phyloP scores from a whole-genome alignment of 1,140 invertebrate species.

The Cryptotermes secundus region DNA sequence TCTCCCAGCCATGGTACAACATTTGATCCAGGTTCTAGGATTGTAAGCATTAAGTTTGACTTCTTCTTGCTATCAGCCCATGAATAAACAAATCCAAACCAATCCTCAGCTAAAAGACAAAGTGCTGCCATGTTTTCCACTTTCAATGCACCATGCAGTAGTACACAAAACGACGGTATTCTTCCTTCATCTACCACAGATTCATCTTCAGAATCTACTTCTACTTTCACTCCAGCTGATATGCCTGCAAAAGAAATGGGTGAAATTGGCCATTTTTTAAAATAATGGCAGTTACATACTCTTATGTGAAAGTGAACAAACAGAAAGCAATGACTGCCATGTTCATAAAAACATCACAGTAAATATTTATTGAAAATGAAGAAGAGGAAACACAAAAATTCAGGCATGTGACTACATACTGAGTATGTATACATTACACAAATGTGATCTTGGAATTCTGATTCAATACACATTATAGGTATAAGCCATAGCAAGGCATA shows the following conservation, averaged over 20 bases:
- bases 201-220: conserved; percentile 57
- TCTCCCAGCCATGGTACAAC: conserved; percentile 88
- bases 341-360: no score
- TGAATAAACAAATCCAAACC: conserved; percentile 93
- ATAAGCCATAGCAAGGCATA: no score
- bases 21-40: conserved; percentile 77
- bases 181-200: conserved; percentile 75
- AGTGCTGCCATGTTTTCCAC: conserved; percentile 84
- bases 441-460: no score
- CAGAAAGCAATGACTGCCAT: no score
- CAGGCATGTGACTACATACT: no score
- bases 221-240: conserved; percentile 45
- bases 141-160: conserved; percentile 93
- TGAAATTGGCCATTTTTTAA: no score
- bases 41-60: conserved; percentile 89
- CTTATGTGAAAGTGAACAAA: no score
- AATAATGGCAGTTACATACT: no score
- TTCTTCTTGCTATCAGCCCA: conserved; percentile 95
- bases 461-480: no score
- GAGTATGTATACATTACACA: no score
- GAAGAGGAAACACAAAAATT: no score
- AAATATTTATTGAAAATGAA: no score
- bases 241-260: conserved; percentile 22
- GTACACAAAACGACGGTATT: conserved; percentile 86
- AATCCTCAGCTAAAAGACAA: conserved; percentile 76